These are phyloP conservation scores for Sceloporus tristichus DNA, from an alignment of 2,113 vertebrate species.

Conservation along the genomic window DNA sequence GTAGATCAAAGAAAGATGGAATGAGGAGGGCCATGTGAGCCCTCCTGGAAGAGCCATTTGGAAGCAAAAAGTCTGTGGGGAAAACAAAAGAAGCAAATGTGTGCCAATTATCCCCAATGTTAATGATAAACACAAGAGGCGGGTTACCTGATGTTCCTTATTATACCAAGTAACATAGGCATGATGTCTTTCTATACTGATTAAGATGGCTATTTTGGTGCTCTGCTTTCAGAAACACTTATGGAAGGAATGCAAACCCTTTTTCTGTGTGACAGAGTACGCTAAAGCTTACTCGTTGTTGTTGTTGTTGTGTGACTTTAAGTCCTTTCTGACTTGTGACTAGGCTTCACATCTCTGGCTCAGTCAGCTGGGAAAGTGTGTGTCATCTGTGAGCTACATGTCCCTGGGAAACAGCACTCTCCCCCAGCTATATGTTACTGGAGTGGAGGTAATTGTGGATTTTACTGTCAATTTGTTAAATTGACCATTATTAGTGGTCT, in stretches of 20 bases:
- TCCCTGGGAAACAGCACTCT: neutral
- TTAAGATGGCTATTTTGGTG: neutral
- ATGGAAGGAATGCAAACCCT: neutral
- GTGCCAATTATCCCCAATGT: constrained; percentile 2
- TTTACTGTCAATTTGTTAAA: neutral
- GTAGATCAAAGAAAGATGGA: constrained; percentile 27
- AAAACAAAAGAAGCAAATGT: constrained; percentile 20
- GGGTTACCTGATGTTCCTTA: neutral
- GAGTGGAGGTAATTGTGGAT: no score
- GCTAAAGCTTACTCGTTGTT: neutral
- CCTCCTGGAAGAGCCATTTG: constrained; percentile 3
- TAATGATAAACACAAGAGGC: neutral
- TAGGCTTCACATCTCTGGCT: neutral
- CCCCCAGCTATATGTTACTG: neutral
- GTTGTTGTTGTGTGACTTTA: no score
- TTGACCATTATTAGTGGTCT: neutral
- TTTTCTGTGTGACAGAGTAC: neutral
- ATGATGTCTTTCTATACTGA: neutral
- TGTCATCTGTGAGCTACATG: neutral
- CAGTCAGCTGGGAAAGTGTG: neutral
- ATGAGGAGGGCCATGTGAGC: constrained; percentile 2
- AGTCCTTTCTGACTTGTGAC: no score
- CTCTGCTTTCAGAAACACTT: neutral
- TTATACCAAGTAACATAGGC: neutral
- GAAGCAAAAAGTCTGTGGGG: constrained; percentile 9